These are phyloP conservation scores for Leucophenga montana DNA, from an alignment of 2,888 invertebrate species.

Conservation along the genomic window DNA sequence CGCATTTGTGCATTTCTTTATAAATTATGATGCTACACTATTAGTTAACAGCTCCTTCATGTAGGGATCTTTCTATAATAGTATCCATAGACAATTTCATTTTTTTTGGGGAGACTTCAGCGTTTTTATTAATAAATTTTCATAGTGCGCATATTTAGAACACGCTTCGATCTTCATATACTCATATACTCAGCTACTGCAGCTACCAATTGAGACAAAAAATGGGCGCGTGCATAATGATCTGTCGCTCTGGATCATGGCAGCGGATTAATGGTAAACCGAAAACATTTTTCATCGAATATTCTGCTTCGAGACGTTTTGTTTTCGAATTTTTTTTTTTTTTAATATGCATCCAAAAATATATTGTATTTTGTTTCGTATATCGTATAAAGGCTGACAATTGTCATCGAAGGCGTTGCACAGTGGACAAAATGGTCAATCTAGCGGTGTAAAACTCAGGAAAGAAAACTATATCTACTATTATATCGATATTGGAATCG, in stretches of 20 bases:
- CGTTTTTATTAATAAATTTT: slow-evolving; percentile 6
- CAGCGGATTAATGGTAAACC: slow-evolving; percentile 69
- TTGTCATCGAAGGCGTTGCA: not conserved
- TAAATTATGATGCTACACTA: slow-evolving; percentile 67
- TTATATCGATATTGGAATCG: no score
- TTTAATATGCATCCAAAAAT: not conserved
- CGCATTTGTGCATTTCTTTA: slow-evolving; percentile 48
- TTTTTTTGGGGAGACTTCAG: slow-evolving; percentile 1
- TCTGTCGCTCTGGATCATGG: slow-evolving; percentile 66
- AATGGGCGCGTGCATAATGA: slow-evolving; percentile 67
- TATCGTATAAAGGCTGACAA: not conserved
- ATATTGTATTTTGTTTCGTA: no score
- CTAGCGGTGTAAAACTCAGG: no score
- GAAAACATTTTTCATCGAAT: slow-evolving; percentile 62
- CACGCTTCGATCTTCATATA: slow-evolving; percentile 29
- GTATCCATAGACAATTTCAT: not conserved
- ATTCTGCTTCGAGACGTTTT: slow-evolving; percentile 42
- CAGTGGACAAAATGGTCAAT: no score
- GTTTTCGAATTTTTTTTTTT: slow-evolving; percentile 8
- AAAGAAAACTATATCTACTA: no score
- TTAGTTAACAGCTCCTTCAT: slow-evolving; percentile 67
- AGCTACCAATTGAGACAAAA: slow-evolving; percentile 12
- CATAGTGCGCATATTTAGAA: slow-evolving; percentile 1
- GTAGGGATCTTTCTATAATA: slow-evolving; percentile 59
- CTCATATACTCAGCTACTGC: no score